Evolutionary conservation across 1,140 invertebrate genomes (phyloP).

Genomic region (Euwallacea fornicatus): DNA sequence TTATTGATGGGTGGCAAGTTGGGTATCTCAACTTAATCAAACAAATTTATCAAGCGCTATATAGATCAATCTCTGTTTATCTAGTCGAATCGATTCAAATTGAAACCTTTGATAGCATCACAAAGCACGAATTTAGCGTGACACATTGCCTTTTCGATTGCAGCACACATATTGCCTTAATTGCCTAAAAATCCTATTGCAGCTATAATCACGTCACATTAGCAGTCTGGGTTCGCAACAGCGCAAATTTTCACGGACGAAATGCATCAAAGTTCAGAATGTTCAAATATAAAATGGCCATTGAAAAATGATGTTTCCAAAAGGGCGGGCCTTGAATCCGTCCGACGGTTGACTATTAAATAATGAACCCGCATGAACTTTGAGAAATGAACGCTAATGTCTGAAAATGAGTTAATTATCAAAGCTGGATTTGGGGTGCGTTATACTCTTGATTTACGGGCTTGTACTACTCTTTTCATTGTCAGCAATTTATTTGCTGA

Average conservation of each 20-base stretch:
- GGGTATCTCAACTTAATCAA: too few relatives aligned
- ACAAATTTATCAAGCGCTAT: too few relatives aligned
- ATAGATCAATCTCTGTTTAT: too few relatives aligned
- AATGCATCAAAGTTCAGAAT: constrained; percentile 21
- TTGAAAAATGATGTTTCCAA: constrained; percentile 30
- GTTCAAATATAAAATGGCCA: constrained; percentile 20
- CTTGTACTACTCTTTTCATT: constrained; percentile 17
- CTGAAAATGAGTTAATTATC: constrained; percentile 53
- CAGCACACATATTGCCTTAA: constrained; percentile 1
- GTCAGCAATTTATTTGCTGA: too few relatives aligned
- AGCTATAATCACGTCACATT: constrained; percentile 3
- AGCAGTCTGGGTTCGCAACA: background rate
- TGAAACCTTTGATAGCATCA: background rate
- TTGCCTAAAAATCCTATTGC: background rate
- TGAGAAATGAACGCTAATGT: constrained; percentile 48
- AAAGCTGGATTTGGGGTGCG: constrained; percentile 38
- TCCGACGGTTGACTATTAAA: constrained; percentile 38
- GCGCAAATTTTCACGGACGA: constrained; percentile 8
- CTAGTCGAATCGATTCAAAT: background rate
- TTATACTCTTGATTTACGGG: constrained; percentile 36
- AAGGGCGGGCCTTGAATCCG: constrained; percentile 24
- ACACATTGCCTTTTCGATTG: constrained; percentile 3
- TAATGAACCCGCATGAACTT: constrained; percentile 54
- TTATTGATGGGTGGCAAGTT: too few relatives aligned
- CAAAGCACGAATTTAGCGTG: background rate